A percentile compares a stretch with the other conserved stretches of the same genome.
These are phyloP conservation scores for Austrolebias charrua DNA, from an alignment of 2,797 vertebrate genomes.

Conservation along the genomic window DNA sequence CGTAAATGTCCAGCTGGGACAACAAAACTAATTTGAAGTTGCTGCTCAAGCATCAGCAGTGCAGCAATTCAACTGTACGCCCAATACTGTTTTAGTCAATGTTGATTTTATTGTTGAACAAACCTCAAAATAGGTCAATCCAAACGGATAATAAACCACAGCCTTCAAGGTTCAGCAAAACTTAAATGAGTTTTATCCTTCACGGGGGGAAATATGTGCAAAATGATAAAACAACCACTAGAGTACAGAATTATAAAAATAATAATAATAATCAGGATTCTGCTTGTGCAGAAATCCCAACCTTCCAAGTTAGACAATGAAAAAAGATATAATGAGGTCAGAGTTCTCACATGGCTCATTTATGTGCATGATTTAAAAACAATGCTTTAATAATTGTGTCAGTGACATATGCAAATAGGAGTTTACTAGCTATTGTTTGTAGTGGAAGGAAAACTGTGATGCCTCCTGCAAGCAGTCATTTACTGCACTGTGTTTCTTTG, in stretches of 20 bases:
- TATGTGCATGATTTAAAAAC: no score
- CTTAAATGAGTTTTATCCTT: background rate
- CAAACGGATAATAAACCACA: background rate
- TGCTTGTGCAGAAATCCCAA: background rate
- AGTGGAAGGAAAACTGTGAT: background rate
- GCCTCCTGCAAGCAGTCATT: background rate
- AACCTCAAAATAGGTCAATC: background rate
- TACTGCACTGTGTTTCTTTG: background rate
- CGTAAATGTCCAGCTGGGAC: background rate
- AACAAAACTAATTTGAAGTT: background rate
- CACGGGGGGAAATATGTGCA: background rate
- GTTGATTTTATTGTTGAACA: background rate
- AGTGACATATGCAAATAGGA: no score
- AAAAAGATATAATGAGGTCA: background rate
- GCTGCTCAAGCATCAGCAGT: background rate
- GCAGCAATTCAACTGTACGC: background rate
- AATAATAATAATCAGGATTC: background rate
- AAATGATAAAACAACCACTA: background rate
- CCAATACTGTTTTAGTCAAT: background rate
- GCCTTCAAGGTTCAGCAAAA: background rate
- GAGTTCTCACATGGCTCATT: no score
- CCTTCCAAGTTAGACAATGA: background rate
- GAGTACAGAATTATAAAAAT: background rate
- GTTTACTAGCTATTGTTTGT: background rate
- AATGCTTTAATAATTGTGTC: no score